Evolutionary conservation across 1,140 invertebrate species (phyloP), one percentile per base, ranked within the genome.

Genomic region (Tyrophagus putrescentiae): DNA sequence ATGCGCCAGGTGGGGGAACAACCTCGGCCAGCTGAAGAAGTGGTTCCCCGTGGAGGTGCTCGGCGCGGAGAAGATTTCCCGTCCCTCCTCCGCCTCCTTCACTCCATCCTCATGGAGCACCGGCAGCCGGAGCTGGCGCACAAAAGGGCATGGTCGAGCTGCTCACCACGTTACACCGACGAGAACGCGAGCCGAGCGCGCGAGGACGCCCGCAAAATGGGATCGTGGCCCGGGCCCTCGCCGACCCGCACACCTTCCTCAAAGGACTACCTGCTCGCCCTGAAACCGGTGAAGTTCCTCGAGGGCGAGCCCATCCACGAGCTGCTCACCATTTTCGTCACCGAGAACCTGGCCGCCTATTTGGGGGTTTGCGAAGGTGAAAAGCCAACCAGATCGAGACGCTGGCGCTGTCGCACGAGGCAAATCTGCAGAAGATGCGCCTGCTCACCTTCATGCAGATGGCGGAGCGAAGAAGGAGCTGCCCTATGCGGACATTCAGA

Each of bases 101-200:
- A 96, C 71, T 84, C 90, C 75, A 87, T 88, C 48, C 75, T 94
- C 65, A 67, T 82, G n/a, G 78, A 77, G 60, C 78, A 77, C 61
- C 82, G 82, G 70, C 79, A 83, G 68, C 80, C 81, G 70, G 76
- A 65, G 64, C 62, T 64, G 68, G 89, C 90, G 28, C 84, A 88
- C 27, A 90, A 91, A 73, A n/a, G n/a, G 89, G 96, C 1, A 96
- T 98, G 91, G 85, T 96, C 62, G 91, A 96, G 72, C 75, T 98
- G 4, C 72, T 97, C 32, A 85, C 89, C 13, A 96, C 92, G 1
- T n/a, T 98, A 96, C 70, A 96, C 91, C 48, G 83, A 88, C 61
- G 91, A 96, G 68, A 96, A 94, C 77, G 92, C 93, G 1, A 91
- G 89, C 34, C 88, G 93, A 66, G 92, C 92, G 0, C 79, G 90